Evolutionary conservation across 2,113 vertebrate genomes (phyloP), one percentile per base, ranked within the genome.

Genomic region (Larimichthys crocea): DNA sequence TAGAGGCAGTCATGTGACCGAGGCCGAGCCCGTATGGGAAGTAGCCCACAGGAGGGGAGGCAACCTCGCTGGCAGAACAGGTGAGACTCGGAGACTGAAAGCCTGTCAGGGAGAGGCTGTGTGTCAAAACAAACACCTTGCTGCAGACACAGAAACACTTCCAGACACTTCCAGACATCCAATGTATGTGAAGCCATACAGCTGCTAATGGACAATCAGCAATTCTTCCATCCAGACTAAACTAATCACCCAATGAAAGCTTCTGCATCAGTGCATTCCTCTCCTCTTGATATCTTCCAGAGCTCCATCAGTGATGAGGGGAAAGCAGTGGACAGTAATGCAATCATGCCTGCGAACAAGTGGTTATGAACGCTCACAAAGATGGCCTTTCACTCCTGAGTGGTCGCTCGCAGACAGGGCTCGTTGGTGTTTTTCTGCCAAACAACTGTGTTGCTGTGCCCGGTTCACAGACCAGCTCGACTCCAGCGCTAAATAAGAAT

Each of bases 331-430:
- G 74, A 65, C 48, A 14, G 72, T 76, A 91, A 92, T 80, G 80
- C 73, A 89, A 90, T 89, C 74, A 89, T n/a, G 55, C 62, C 79
- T 26, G 70, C 60, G 74, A 85, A 82, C 69, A 77, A 76, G 62
- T 57, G 61, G 79, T 86, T 84, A 77, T 35, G 53, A 65, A 57
- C 29, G 24, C 65, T 85, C 64, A 90, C 85, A 92, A 90, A 92
- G 84, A 83, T 63, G 48, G 59, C 61, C 85, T 88, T 90, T 91
- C 86, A 88, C 68, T 67, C 40, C 72, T 22, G 24, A 74, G 53
- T 22, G 59, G 65, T 49, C 3, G 19, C 26, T 79, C 44, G 31
- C 48, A 70, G 64, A 74, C 53, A 20, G 10, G 10, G 22, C 40
- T 35, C 5, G 20, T 20, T 1, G n/a, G 20, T 56, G 24, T 9